These are phyloP conservation scores for Xiphophorus birchmanni DNA, from an alignment of 2,797 vertebrate genomes.

Conservation along the genomic window DNA sequence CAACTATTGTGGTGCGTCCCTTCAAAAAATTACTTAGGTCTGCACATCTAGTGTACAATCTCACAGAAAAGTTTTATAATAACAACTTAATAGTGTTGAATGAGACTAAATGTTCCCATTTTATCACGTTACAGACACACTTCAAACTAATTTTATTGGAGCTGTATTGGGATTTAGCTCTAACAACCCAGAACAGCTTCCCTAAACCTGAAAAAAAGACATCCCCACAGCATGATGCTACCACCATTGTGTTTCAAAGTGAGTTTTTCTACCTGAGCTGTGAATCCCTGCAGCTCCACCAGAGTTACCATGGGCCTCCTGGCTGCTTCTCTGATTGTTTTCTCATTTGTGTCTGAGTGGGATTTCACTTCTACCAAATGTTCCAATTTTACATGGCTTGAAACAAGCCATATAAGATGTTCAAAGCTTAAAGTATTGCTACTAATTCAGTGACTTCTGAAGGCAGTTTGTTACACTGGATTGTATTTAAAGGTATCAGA, in stretches of 20 bases:
- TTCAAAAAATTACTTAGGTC: not conserved
- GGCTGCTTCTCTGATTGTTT: not conserved
- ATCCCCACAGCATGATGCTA: not conserved
- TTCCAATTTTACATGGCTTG: not conserved
- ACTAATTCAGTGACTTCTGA: not conserved
- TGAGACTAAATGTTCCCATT: not conserved
- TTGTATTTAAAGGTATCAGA: not conserved
- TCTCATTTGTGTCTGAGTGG: not conserved
- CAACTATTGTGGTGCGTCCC: not conserved
- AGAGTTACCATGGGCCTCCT: not conserved
- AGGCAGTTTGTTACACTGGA: not conserved
- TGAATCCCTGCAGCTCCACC: not conserved
- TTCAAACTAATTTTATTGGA: not conserved
- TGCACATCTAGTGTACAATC: not conserved
- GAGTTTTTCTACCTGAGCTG: not conserved
- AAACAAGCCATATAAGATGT: not conserved
- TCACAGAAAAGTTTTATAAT: not conserved
- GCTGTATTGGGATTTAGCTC: not conserved
- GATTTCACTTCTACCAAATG: not conserved
- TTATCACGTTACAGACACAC: not conserved
- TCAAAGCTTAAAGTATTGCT: not conserved
- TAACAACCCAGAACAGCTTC: not conserved
- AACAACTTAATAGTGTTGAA: too few relatives aligned
- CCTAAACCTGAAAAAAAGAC: not conserved
- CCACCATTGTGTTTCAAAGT: not conserved